These are phyloP conservation scores for Trichonephila inaurata DNA, from an alignment of 1,140 invertebrate species.

Conservation along the genomic window DNA sequence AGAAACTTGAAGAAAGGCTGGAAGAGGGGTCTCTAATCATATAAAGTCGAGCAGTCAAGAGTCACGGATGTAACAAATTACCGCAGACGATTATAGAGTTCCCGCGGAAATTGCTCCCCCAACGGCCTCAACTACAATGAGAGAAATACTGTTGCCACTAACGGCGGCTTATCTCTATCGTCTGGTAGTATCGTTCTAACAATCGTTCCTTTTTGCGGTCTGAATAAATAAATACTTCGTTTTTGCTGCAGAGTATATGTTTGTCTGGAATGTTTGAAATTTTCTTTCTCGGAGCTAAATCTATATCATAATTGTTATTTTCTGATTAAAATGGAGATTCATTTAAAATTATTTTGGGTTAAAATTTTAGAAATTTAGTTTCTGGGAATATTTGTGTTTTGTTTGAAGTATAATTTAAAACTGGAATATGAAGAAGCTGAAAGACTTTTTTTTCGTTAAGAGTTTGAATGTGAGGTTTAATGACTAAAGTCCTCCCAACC, in stretches of 20 bases:
- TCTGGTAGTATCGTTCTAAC: neutral
- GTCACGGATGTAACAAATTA: constrained; percentile 75
- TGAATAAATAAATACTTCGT: constrained; percentile 3
- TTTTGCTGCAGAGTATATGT: neutral
- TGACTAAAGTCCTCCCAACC: too few relatives aligned
- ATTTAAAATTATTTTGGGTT: too few relatives aligned
- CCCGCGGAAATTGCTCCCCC: constrained; percentile 70
- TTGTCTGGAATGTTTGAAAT: neutral
- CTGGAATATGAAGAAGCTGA: too few relatives aligned
- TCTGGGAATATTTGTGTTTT: too few relatives aligned
- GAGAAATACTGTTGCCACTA: constrained; percentile 36
- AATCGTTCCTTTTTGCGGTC: neutral
- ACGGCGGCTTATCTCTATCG: constrained; percentile 48
- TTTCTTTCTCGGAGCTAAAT: too few relatives aligned
- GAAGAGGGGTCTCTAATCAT: constrained; percentile 44
- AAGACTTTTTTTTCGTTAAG: too few relatives aligned
- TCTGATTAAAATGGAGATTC: too few relatives aligned
- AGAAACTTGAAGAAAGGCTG: constrained; percentile 23
- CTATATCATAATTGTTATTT: too few relatives aligned
- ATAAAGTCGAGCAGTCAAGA: constrained; percentile 56
- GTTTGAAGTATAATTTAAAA: too few relatives aligned
- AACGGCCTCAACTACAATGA: constrained; percentile 37
- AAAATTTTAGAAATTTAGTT: too few relatives aligned
- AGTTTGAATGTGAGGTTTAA: too few relatives aligned
- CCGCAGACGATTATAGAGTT: constrained; percentile 75